Conservation (phyloP, 2,888 invertebrate species). For the Meliscaeva auricollis region DNA sequence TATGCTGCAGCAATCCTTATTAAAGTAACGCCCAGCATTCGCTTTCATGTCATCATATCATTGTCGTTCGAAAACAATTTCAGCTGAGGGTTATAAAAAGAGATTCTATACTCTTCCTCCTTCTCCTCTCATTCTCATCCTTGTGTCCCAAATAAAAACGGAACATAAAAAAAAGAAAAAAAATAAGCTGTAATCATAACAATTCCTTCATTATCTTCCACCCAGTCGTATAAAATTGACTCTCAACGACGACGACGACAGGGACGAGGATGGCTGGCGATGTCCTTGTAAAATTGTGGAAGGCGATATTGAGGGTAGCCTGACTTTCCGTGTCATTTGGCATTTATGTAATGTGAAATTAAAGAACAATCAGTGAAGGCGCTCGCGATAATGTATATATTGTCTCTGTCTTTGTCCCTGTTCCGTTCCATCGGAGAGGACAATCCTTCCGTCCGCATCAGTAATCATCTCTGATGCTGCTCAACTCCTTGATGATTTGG, state of each 20-base stretch:
- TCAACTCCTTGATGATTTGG: constrained; percentile 31
- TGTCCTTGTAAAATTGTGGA: constrained; percentile 9
- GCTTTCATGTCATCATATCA: constrained; percentile 71
- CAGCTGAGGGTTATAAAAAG: constrained; percentile 52
- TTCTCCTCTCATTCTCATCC: neutral
- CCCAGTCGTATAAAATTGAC: constrained; percentile 20
- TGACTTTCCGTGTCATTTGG: constrained; percentile 76
- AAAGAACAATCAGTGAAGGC: constrained; percentile 73
- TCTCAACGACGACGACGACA: neutral
- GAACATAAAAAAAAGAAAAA: neutral
- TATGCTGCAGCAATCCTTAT: constrained; percentile 22
- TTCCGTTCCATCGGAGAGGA: neutral
- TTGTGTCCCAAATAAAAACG: constrained; percentile 15
- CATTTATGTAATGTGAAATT: constrained; percentile 73
- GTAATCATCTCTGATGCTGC: constrained; percentile 11
- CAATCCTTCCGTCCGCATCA: constrained; percentile 18
- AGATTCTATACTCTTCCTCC: neutral
- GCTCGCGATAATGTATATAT: constrained; percentile 62
- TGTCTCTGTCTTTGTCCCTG: constrained; percentile 1
- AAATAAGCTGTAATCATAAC: constrained; percentile 54
- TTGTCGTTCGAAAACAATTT: constrained; percentile 74
- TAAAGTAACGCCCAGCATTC: constrained; percentile 35
- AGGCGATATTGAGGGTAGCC: constrained; percentile 1
- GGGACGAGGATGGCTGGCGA: neutral
- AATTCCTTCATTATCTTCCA: constrained; percentile 69